Evolutionary conservation across 2,888 invertebrate genomes (phyloP).

Genomic region (Sarcophaga rosellei): DNA sequence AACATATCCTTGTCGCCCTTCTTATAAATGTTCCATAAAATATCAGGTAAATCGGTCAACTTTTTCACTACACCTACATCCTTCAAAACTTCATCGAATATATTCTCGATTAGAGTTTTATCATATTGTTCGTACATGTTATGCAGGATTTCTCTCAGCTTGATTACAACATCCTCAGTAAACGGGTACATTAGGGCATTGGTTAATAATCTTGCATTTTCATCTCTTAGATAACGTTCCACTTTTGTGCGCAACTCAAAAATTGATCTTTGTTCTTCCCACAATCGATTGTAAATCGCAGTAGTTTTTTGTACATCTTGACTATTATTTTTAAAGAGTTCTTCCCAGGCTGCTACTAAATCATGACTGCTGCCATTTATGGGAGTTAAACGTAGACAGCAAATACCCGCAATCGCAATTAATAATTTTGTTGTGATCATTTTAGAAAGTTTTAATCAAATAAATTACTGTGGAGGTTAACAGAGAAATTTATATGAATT

Average conservation of each 20-base stretch:
- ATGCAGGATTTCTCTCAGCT: background rate
- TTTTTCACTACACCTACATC: background rate
- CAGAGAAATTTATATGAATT: background rate
- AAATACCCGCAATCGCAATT: background rate
- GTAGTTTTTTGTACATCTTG: slow-evolving; percentile 38
- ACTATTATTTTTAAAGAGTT: slow-evolving; percentile 21
- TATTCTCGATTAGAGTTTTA: slow-evolving; percentile 19
- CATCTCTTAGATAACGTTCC: slow-evolving; percentile 31
- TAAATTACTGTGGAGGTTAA: background rate
- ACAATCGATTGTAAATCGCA: slow-evolving; percentile 6
- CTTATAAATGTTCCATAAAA: slow-evolving; percentile 36
- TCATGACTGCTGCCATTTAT: background rate
- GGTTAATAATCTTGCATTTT: slow-evolving; percentile 32
- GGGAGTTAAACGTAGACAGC: background rate
- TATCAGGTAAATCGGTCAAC: background rate
- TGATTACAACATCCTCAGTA: background rate
- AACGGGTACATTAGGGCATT: slow-evolving; percentile 9
- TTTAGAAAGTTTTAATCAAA: background rate
- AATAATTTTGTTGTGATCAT: background rate
- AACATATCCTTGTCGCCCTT: background rate
- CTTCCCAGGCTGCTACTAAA: slow-evolving; percentile 19
- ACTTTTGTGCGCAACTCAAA: slow-evolving; percentile 19
- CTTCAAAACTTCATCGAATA: slow-evolving; percentile 28
- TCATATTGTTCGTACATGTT: slow-evolving; percentile 4
- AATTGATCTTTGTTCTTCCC: slow-evolving; percentile 32